Base-by-base conservation (phyloP, 2,797 vertebrate genomes). In the Odontamblyopus rebecca region DNA sequence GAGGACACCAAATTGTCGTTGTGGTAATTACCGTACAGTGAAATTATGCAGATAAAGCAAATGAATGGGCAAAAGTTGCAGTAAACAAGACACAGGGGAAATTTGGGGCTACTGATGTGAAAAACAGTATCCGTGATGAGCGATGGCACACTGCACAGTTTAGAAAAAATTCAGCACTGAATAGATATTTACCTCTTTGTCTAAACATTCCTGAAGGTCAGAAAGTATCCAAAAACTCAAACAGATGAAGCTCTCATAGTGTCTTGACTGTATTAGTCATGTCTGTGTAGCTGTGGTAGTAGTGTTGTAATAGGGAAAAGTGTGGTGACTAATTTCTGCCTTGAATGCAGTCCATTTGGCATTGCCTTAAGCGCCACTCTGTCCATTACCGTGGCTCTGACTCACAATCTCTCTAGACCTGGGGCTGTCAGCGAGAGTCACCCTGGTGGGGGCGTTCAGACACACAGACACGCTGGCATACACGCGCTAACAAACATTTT, bases 1-100 rank as follows among this genome's bases (percentile, higher is more conserved):
- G 83, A 91, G 90, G 86, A 91, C 86, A 85, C 66, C 79, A 81
- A 77, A 84, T 89, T 85, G 85, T 89, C 88, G 84, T 89, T 84
- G 84, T 89, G 89, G 78, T 90, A 86, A 91, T 91, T 88, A 83
- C 73, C 73, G 76, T 74, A 82, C 84, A 78, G 71, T 77, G 71
- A 88, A 89, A 89, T 89, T 84, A 87, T 86, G 87, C 72, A 84
- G 81, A 91, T 91, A 84, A 84, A 88, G 85, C 85, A 88, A 89
- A 81, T 80, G 74, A 88, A 90, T 75, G 69, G 81, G 74, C 74
- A 72, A 84, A 88, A 81, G 82, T 89, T 89, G 82, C 69, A 76
- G 78, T 16, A 41, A 81, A 81, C 70, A 68, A 68, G 69, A 71
- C 79, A 82, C 73, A 67, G 74, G 77, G 81, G 82, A 60, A 75